Evolutionary conservation across 2,113 vertebrate genomes (phyloP), one percentile per base, ranked within the genome.

Genomic region (Lanius ludovicianus): DNA sequence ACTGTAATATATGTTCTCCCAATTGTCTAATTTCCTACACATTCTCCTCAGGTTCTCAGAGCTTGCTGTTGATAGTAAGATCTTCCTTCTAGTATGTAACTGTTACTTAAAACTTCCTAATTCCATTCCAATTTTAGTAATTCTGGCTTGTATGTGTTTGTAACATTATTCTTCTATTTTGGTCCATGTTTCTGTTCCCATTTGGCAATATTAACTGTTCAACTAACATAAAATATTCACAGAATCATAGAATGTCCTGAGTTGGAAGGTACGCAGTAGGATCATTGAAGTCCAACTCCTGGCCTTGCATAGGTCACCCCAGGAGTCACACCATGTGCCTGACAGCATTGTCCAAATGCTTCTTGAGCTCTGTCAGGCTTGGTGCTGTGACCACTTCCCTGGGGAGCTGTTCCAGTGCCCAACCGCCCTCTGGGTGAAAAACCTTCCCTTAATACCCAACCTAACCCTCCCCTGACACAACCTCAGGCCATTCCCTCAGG

Each of bases 401-500:
- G 19, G 33, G 28, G 2, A 82, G 8, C 33, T 67, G 23, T 39
- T 30, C 22, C 39, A 67, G 46, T 17, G 33, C 5, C 1, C 53
- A 52, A 0, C 8, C 18, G 23, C 8, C 1, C 22, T 42, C 42
- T 22, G 42, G 25, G 11, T 0, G 42, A 42, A n/a, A 22, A 37
- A 73, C 1, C 3, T 50, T 35, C 49, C 2, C 1, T 35, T 49
- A 18, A 57, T 23, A 57, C 13, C 6, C 76, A 50, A 4, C 2
- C 10, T 37, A 44, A 57, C 15, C 31, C 31, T 65, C 3, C 1
- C 17, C 11, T 35, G 27, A 3, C 31, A 42, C 9, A 80, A 3
- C 4, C 3, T 49, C 16, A 79, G 57, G 2, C 30, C 11, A 22
- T 35, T 63, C 14, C 35, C 41, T 35, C 1, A 1, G 5, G 4